phyloP scores from a whole-genome alignment of 2,888 invertebrate species.

The Xylophagus ater region DNA sequence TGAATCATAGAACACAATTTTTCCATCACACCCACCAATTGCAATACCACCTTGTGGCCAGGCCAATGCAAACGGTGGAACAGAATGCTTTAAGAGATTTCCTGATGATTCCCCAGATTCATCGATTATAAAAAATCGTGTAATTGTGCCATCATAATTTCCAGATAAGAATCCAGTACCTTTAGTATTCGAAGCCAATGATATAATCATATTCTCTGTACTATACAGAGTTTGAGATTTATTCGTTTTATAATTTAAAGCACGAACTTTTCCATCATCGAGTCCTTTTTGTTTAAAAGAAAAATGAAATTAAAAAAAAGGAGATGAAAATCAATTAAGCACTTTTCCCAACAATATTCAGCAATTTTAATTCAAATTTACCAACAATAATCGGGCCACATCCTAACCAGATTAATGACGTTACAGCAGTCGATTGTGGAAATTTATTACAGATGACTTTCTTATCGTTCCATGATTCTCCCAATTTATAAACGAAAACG shows the following conservation, averaged over 20 bases:
- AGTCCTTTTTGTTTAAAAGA: too few species aligned
- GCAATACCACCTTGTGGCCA: conserved; percentile 69
- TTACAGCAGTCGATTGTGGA: conserved; percentile 69
- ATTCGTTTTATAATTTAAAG: conserved; percentile 74
- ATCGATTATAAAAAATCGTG: conserved; percentile 57
- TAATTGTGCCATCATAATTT: conserved; percentile 82
- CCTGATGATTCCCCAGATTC: conserved; percentile 55
- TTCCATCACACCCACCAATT: conserved; percentile 85
- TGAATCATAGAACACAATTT: conserved; percentile 74
- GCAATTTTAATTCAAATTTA: conserved; percentile 39
- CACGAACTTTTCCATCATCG: conserved; percentile 74
- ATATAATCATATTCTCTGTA: conserved; percentile 76
- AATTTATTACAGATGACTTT: conserved; percentile 99
- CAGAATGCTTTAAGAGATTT: conserved; percentile 57
- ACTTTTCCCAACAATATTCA: background rate
- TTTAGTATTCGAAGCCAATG: conserved; percentile 61
- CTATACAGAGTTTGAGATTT: conserved; percentile 87
- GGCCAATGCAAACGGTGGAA: conserved; percentile 81
- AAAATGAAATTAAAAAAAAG: background rate
- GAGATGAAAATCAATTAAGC: too few species aligned
- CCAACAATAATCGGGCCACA: conserved; percentile 85
- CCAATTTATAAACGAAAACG: conserved; percentile 94
- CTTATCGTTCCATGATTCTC: conserved; percentile 93
- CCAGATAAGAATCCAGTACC: conserved; percentile 81
- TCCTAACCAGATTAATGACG: conserved; percentile 70